These are phyloP conservation scores for Geodia barretti DNA, from an alignment of 37 sponge, comb jelly and placozoan genomes.

Conservation along the genomic window DNA sequence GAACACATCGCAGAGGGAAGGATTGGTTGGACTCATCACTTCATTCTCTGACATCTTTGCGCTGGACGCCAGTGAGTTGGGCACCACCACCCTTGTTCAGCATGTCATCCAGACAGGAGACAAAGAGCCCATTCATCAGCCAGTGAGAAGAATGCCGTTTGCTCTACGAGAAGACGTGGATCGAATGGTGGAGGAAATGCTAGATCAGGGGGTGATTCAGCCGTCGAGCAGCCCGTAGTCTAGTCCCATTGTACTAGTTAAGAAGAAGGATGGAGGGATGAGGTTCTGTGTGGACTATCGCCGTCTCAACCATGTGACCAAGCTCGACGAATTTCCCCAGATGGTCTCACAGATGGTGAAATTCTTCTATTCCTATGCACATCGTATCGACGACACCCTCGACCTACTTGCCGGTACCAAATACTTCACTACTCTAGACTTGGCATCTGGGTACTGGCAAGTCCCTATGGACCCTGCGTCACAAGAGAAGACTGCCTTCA, in stretches of 20 bases:
- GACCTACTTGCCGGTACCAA: too few species aligned
- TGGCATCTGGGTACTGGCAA: too few species aligned
- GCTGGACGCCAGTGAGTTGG: neutral
- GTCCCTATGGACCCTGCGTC: too few species aligned
- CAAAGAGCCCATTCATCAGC: neutral
- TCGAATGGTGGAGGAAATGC: neutral
- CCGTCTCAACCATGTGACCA: neutral
- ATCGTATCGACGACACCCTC: too few species aligned
- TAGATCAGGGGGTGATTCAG: neutral
- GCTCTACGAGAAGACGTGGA: neutral
- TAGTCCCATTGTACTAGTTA: conserved; percentile 2
- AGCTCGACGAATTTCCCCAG: too few species aligned
- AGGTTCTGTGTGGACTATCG: conserved; percentile 13
- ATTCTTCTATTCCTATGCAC: too few species aligned
- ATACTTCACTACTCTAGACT: too few species aligned
- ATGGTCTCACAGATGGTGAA: too few species aligned
- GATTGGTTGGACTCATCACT: neutral
- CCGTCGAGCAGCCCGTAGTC: neutral
- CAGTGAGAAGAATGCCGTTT: neutral
- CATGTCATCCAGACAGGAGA: neutral
- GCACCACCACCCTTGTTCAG: neutral
- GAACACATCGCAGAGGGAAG: neutral
- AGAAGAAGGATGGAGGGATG: conserved; percentile 13
- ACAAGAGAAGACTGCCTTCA: too few species aligned
- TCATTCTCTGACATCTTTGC: neutral